Conservation (phyloP, 2,113 vertebrate genomes). For the Semicossyphus pulcher region DNA sequence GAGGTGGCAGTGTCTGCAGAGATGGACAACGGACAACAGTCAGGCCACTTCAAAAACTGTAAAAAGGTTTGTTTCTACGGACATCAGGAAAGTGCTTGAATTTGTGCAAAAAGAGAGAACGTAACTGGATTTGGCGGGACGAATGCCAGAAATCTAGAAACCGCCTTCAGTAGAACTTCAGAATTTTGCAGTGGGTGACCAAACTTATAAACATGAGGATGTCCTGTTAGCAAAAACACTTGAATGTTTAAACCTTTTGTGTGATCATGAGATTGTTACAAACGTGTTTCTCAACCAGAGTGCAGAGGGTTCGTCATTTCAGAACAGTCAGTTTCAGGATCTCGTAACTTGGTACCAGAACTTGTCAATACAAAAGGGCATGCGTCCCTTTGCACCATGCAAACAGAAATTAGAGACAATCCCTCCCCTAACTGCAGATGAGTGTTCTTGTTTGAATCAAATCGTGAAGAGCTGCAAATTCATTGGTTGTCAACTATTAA, state of each 20-base stretch:
- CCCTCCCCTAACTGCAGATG: neutral
- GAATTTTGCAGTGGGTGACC: constrained; percentile 1
- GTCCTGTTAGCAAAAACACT: neutral
- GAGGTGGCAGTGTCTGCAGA: constrained; percentile 65
- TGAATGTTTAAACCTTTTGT: neutral
- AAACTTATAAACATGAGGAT: neutral
- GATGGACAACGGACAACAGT: constrained; percentile 49
- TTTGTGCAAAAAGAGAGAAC: constrained; percentile 78
- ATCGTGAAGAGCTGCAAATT: too few relatives aligned
- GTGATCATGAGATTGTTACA: neutral
- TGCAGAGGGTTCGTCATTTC: neutral
- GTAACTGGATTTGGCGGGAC: constrained; percentile 27
- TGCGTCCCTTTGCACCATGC: neutral
- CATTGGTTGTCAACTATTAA: too few relatives aligned
- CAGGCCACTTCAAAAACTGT: constrained; percentile 48
- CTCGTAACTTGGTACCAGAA: neutral
- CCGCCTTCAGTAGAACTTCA: constrained; percentile 33
- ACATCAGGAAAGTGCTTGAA: constrained; percentile 82
- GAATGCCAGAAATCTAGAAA: constrained; percentile 19
- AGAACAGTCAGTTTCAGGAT: constrained; percentile 1
- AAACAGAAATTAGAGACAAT: constrained; percentile 8
- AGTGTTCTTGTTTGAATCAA: too few relatives aligned
- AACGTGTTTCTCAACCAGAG: constrained; percentile 5
- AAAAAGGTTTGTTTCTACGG: constrained; percentile 38
- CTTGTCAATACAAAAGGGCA: neutral